Conservation (phyloP, 2,113 vertebrate genomes). For the Saguinus imperator region DNA sequence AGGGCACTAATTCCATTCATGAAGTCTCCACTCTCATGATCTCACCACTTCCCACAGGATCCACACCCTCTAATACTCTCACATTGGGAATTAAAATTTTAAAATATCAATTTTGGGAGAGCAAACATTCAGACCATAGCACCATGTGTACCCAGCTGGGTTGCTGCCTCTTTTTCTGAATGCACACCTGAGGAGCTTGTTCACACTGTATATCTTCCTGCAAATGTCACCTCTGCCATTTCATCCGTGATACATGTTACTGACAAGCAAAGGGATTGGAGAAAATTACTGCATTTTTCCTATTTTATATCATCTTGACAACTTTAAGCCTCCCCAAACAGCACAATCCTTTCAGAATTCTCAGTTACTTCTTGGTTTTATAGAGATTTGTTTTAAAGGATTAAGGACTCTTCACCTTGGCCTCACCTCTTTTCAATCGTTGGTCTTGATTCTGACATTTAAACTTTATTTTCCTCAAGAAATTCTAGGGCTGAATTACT, state of each 20-base stretch:
- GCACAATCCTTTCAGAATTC: neutral
- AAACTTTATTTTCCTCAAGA: slow-evolving; percentile 32
- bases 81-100: neutral
- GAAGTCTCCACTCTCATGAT: too few relatives aligned
- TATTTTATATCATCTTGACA: slow-evolving; percentile 29
- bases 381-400: slow-evolving; percentile 30
- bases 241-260: neutral
- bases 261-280: neutral
- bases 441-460: neutral
- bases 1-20: neutral
- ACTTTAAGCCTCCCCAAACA: slow-evolving; percentile 37
- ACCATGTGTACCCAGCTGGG: too few relatives aligned
- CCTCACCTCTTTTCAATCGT: neutral
- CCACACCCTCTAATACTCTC: neutral
- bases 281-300: neutral
- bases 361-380: slow-evolving; percentile 6
- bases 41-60: neutral
- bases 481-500: slow-evolving; percentile 13
- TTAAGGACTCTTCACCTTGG: neutral
- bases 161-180: neutral
- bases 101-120: neutral
- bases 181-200: neutral
- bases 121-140: neutral
- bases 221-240: neutral
- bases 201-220: neutral